phyloP scores from a whole-genome alignment of 2,888 invertebrate genomes.

The Acheta domesticus region DNA sequence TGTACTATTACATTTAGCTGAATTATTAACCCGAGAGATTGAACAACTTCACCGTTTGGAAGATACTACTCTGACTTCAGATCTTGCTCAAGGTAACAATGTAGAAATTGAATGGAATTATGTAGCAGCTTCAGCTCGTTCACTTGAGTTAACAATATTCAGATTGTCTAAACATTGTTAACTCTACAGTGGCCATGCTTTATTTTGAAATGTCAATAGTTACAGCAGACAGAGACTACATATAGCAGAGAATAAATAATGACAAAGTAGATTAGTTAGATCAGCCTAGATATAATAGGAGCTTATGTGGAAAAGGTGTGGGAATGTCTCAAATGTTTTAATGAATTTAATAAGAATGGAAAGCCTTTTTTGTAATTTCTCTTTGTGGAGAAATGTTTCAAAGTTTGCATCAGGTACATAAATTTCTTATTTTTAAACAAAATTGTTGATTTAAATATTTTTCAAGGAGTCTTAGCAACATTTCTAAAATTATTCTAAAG shows the following conservation, averaged over 20 bases:
- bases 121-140: background rate
- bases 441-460: background rate
- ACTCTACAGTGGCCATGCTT: too few species aligned
- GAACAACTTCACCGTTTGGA: slow-evolving; percentile 83
- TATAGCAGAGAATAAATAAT: too few species aligned
- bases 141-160: background rate
- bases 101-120: background rate
- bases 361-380: background rate
- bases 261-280: too few species aligned
- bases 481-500: too few species aligned
- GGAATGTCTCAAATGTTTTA: too few species aligned
- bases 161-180: too few species aligned
- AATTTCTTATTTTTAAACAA: background rate
- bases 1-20: slow-evolving; percentile 78
- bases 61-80: slow-evolving; percentile 88
- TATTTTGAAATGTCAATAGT: too few species aligned
- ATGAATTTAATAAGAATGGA: too few species aligned
- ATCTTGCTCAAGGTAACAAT: slow-evolving; percentile 73
- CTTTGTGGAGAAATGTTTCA: background rate
- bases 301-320: too few species aligned
- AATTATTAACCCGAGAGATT: slow-evolving; percentile 83
- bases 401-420: background rate
- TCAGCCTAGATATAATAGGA: too few species aligned
- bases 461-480: too few species aligned
- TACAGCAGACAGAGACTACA: too few species aligned